These are phyloP conservation scores for Conus canariensis DNA, from an alignment of 2,888 invertebrate genomes.

Conservation along the genomic window DNA sequence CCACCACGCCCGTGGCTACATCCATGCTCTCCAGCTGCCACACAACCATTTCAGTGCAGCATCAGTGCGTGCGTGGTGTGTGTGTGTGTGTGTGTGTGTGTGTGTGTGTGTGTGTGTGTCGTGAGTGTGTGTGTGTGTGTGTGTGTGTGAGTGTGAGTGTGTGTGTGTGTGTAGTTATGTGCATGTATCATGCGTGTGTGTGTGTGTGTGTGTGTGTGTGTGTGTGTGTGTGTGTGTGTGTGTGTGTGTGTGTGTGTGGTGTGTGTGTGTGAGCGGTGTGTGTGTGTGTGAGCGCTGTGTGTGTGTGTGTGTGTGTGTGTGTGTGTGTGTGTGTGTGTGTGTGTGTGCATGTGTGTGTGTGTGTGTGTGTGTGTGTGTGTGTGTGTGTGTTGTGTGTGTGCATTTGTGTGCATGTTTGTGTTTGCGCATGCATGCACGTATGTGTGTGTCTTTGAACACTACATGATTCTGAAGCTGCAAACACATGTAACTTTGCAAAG, in stretches of 20 bases:
- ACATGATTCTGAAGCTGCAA: too few species aligned
- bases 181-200: neutral
- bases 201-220: neutral
- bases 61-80: neutral
- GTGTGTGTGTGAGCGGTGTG: too few species aligned
- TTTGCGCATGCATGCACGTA: too few species aligned
- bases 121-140: neutral
- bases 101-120: neutral
- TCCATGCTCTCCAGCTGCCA: constrained; percentile 76
- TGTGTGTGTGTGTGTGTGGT: neutral
- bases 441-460: too few species aligned
- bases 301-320: neutral
- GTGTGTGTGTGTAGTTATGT: neutral
- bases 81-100: neutral
- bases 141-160: neutral
- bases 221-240: neutral
- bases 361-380: too few species aligned
- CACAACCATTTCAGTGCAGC: neutral
- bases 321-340: too few species aligned
- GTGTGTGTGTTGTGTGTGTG: too few species aligned
- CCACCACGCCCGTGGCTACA: constrained; percentile 73
- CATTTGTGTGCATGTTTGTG: too few species aligned
- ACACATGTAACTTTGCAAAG: too few species aligned
- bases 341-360: too few species aligned
- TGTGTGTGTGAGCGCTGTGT: neutral